Base-by-base conservation (phyloP, 2,888 invertebrate species). In the Cynaeus angustus region DNA sequence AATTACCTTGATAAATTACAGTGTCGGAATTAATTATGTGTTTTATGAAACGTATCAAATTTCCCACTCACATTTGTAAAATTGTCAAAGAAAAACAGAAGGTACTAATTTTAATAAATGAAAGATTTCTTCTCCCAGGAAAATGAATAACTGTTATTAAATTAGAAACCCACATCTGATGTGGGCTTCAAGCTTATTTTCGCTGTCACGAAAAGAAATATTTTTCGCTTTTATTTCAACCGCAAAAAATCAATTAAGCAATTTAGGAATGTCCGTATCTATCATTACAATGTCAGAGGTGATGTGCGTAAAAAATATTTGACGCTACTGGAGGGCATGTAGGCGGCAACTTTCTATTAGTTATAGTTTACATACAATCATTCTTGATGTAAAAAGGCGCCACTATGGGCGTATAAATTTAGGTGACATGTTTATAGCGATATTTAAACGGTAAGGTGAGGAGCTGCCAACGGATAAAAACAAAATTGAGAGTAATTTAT, bases 281-380 rank as follows among this genome's bases (percentile, higher is more conserved):
- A 46, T 46, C 8, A 46, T n/a, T 41, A 12, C 6, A 12, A 12
- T 13, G 48, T 50, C 48, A 28, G 12, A 50, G 14, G 16, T 50
- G 48, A 16, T 16, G 26, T 28, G 9, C 3, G n/a, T 50, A 50
- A 21, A 56, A 56, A 21, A 8, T 52, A 33, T 10, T 21, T 21
- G 43, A 43, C 30, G 55, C 56, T 56, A 26, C 56, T 16, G 41
- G 26, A 50, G 37, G 56, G 53, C 37, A 55, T 37, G 55, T 55
- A 38, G 43, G 56, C 56, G 56, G 3, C 13, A 12, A 26, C 37
- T 41, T 56, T 56, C 55, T 56, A 56, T 41, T 55, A 37, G 37
- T 37, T n/a, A 5, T n/a, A 41, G 41, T 41, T 41, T 33, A n/a
- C 33, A 33, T 33, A 33, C 33, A 33, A 9, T 43, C 10, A 48